phyloP scores from a whole-genome alignment of 2,113 vertebrate species.

The Eulemur macaco region DNA sequence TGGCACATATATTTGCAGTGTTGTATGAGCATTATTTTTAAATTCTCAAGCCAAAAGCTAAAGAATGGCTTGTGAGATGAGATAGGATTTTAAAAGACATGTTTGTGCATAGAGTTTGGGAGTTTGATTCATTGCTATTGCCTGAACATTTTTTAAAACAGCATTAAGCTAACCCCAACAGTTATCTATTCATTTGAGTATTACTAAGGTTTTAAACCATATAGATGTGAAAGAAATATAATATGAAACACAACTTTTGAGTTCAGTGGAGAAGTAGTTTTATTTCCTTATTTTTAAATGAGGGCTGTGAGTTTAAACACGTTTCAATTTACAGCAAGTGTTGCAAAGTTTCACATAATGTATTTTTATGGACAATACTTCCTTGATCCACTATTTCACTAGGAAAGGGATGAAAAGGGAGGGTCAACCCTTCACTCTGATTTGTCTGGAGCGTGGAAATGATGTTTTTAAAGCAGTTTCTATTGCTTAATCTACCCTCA shows the following conservation, averaged over 20 bases:
- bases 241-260: not conserved
- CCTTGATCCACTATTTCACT: not conserved
- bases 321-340: not conserved
- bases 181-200: not conserved
- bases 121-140: not conserved
- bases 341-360: not conserved
- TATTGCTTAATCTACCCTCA: not conserved
- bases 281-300: slow-evolving; percentile 43
- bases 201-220: not conserved
- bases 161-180: not conserved
- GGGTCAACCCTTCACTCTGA: not conserved
- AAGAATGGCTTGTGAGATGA: not conserved
- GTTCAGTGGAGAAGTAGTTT: not conserved
- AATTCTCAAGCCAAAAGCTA: slow-evolving; percentile 36
- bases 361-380: not conserved
- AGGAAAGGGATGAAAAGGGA: not conserved
- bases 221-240: not conserved
- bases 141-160: not conserved
- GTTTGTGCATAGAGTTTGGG: not conserved
- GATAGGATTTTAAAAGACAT: not conserved
- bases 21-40: not conserved
- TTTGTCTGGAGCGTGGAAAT: not conserved
- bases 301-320: not conserved
- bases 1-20: not conserved
- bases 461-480: slow-evolving; percentile 39